Evolutionary conservation across 2,888 invertebrate genomes (phyloP).

Genomic region (Linnaemya vulpina): DNA sequence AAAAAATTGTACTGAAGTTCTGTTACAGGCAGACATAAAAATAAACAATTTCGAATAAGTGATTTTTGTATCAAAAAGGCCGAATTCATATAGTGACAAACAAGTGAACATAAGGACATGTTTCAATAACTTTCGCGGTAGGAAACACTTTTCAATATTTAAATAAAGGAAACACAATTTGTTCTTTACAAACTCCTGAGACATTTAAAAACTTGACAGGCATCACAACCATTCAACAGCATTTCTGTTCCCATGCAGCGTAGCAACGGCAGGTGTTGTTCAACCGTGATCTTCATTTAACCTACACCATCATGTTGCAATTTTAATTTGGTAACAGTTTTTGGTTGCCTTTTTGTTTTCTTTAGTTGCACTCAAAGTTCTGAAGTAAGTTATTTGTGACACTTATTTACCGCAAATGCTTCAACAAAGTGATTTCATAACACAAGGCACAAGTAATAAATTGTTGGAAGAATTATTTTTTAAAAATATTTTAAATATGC

Average conservation of each 20-base stretch:
- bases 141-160: constrained; percentile 5
- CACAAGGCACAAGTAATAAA: background rate
- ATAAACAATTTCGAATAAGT: too few species aligned
- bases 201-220: constrained; percentile 30
- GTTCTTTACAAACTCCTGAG: background rate
- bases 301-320: constrained; percentile 18
- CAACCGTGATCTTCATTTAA: constrained; percentile 47
- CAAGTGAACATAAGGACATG: background rate
- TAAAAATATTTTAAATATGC: too few species aligned
- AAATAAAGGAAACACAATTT: background rate
- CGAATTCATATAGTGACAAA: too few species aligned
- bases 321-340: constrained; percentile 24
- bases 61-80: too few species aligned
- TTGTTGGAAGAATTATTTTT: too few species aligned
- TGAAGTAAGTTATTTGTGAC: constrained; percentile 43
- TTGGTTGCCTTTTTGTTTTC: background rate
- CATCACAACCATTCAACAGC: background rate
- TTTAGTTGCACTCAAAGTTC: background rate
- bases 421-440: constrained; percentile 38
- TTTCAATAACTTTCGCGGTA: background rate
- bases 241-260: background rate
- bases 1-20: too few species aligned
- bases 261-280: background rate
- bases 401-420: constrained; percentile 28
- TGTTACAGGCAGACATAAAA: too few species aligned